Evolutionary conservation across 2,797 vertebrate species (phyloP), one percentile per base, ranked within the genome.

Genomic region (Serranus cabrilla): DNA sequence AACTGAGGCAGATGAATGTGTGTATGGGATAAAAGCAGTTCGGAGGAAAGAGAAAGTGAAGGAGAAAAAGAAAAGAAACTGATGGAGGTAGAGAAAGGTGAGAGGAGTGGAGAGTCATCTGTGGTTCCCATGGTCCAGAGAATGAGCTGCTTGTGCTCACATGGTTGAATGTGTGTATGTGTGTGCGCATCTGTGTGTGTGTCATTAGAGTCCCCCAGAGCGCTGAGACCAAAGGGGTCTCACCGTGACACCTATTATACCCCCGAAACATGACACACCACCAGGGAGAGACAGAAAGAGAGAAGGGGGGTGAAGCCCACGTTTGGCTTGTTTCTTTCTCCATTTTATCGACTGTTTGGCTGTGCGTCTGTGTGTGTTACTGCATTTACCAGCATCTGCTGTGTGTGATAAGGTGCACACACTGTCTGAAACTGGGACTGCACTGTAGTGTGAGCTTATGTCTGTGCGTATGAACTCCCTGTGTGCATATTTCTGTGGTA

Each of bases 171-270:
- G 69, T 78, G 78, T 82, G 74, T 65, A 27, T 59, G 63, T 14
- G 55, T 61, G 69, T 55, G 52, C 43, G 16, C 67, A 7, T 52
- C 67, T 73, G 73, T 80, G 71, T 76, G 75, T 82, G 86, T 90
- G 90, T 86, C 80, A 87, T 82, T 82, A 81, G 83, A 90, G 89
- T 89, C 78, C 87, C 87, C 90, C 87, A 89, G 87, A 92, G 90
- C 83, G 66, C 89, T 86, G 85, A 93, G 91, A 94, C 93, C 90
- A 94, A 91, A 93, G 91, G 85, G 91, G 87, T 89, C 79, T 92
- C 91, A 92, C 89, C 78, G 80, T 93, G 91, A 92, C 91, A 93
- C 89, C 91, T 92, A 93, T 93, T 93, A 93, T 93, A 85, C 89
- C 87, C 87, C 68, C 54, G 92, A 91, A 94, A 94, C 91, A 93